phyloP scores from a whole-genome alignment of 1,140 invertebrate species.

The Drosophila carrolli region DNA sequence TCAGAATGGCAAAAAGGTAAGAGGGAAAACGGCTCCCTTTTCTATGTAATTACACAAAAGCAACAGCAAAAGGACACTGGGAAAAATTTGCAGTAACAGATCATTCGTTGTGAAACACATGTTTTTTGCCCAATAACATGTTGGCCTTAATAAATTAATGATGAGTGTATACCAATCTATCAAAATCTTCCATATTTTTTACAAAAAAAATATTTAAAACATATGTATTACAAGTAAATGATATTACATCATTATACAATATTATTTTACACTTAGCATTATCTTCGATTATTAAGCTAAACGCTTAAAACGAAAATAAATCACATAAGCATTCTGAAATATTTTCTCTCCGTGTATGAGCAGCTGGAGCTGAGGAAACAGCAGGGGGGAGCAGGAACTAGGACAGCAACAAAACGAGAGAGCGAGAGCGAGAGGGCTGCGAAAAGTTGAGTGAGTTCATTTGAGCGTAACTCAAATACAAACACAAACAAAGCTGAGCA shows the following conservation, averaged over 20 bases:
- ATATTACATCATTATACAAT: no score
- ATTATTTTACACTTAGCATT: no score
- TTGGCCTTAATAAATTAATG: no score
- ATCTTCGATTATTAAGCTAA: background rate
- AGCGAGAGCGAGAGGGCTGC: background rate
- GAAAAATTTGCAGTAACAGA: background rate
- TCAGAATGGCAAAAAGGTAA: conserved; percentile 30
- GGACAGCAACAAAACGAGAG: background rate
- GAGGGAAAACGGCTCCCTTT: background rate
- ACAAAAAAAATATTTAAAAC: no score
- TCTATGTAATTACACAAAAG: conserved; percentile 73
- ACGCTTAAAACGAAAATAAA: no score
- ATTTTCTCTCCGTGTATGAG: conserved; percentile 1
- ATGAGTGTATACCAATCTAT: no score
- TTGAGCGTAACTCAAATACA: conserved; percentile 44
- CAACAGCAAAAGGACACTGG: conserved; percentile 33
- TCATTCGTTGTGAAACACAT: no score
- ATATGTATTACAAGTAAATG: no score
- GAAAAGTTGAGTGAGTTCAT: conserved; percentile 50
- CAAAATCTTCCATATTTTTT: no score
- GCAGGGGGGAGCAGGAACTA: conserved; percentile 23
- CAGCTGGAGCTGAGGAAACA: conserved; percentile 2
- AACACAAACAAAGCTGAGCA: background rate
- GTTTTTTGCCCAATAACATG: no score
- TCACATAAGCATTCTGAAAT: background rate